These are phyloP conservation scores for Deilephila elpenor DNA, from an alignment of 2,888 invertebrate genomes.

Conservation along the genomic window DNA sequence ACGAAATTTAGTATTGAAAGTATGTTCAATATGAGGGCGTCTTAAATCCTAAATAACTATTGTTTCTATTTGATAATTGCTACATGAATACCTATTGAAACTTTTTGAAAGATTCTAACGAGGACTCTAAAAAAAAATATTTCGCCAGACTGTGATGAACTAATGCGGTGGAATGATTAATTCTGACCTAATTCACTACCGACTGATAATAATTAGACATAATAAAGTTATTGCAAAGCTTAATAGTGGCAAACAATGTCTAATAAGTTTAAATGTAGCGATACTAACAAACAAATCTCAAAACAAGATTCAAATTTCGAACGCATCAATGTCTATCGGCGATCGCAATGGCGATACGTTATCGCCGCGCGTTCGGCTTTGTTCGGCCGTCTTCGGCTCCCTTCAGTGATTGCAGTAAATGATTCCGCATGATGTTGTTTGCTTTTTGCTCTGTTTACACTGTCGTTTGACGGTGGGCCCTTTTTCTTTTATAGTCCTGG, in stretches of 20 bases:
- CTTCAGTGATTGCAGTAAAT: slow-evolving; percentile 76
- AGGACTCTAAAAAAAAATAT: too few species aligned
- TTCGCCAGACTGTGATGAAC: too few species aligned
- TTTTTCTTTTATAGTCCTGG: slow-evolving; percentile 57
- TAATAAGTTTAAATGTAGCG: too few species aligned
- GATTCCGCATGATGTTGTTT: slow-evolving; percentile 80
- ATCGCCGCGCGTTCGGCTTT: slow-evolving; percentile 58
- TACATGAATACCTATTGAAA: too few species aligned
- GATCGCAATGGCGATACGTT: slow-evolving; percentile 41
- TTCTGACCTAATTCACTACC: too few species aligned
- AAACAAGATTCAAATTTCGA: neutral
- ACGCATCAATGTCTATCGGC: slow-evolving; percentile 35
- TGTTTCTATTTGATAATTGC: too few species aligned
- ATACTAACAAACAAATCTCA: neutral
- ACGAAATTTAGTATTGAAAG: neutral
- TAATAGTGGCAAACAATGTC: too few species aligned
- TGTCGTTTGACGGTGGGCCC: slow-evolving; percentile 63
- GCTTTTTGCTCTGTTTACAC: slow-evolving; percentile 75
- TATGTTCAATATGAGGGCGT: too few species aligned
- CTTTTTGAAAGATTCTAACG: too few species aligned
- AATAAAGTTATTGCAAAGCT: too few species aligned
- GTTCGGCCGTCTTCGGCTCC: slow-evolving; percentile 57
- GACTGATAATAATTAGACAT: too few species aligned
- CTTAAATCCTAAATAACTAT: neutral
- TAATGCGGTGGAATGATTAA: too few species aligned